Base-by-base conservation (phyloP, 2,113 vertebrate species). In the Prinia subflava region DNA sequence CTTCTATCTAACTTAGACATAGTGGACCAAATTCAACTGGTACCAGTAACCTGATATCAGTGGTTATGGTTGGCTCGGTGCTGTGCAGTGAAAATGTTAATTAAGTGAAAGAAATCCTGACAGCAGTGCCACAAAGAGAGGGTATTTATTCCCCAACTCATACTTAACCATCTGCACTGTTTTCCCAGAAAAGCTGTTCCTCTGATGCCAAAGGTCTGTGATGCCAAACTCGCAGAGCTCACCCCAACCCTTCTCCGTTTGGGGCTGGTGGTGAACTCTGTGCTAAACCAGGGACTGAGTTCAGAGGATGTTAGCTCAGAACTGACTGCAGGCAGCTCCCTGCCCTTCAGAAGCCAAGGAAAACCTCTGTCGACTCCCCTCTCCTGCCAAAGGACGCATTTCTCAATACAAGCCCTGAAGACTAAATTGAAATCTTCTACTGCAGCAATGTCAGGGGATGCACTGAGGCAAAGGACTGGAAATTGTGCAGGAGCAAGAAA, bases 401-500 rank as follows among this genome's bases (percentile, higher is more conserved):
- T 87, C 82, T 85, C 70, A 87, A 55, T 27, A 59, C 3, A 7
- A 89, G 15, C 49, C 75, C n/a, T 47, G 63, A 85, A 94, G 57
- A 88, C 30, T 53, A 73, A 73, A 71, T 2, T 31, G 91, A 92
- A 94, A 94, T 68, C 46, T 42, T 73, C 56, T 59, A 18, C 47
- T 46, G 78, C 49, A 83, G 57, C 8, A 6, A 68, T 23, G 65
- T 37, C 84, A 90, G 87, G 35, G 47, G 56, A 78, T 71, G 65
- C 60, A 56, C 39, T 55, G 57, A 73, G 56, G 49, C 64, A 70
- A 63, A 31, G 20, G 28, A 80, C 68, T 85, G 88, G 92, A 95
- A 95, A 93, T 6, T 68, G 71, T 39, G 75, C 93, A 90, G 79
- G 46, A 90, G 59, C 35, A 80, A 88, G 80, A 75, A 81, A 90